phyloP scores from a whole-genome alignment of 2,888 invertebrate genomes.

The Diachrysia chrysitis region DNA sequence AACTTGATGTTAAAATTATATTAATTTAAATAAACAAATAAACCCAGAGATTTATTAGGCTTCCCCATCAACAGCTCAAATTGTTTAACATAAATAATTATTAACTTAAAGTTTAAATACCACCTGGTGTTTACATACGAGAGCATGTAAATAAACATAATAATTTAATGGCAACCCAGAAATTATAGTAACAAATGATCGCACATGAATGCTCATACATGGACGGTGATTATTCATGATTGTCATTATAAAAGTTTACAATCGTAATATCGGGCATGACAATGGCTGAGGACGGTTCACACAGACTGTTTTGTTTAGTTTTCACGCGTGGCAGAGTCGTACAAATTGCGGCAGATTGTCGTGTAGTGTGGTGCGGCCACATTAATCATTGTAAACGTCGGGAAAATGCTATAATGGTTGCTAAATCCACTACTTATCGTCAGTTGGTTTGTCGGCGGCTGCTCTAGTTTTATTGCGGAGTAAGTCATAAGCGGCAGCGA shows the following conservation, averaged over 20 bases:
- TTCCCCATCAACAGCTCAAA: constrained; percentile 36
- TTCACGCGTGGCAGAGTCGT: constrained; percentile 60
- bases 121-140: constrained; percentile 25
- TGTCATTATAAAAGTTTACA: constrained; percentile 56
- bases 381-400: constrained; percentile 80
- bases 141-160: constrained; percentile 40
- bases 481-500: constrained; percentile 42
- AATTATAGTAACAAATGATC: constrained; percentile 46
- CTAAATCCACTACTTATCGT: constrained; percentile 82
- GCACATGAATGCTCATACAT: constrained; percentile 32
- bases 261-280: constrained; percentile 51
- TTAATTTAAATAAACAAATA: constrained; percentile 14
- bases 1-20: constrained; percentile 7
- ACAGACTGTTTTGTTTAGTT: constrained; percentile 60
- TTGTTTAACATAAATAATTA: constrained; percentile 22
- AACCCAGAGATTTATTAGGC: constrained; percentile 39
- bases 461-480: constrained; percentile 61
- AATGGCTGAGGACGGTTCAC: constrained; percentile 58
- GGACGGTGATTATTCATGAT: constrained; percentile 51
- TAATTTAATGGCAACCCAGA: constrained; percentile 34
- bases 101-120: constrained; percentile 27
- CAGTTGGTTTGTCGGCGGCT: constrained; percentile 63
- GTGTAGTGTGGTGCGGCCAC: constrained; percentile 55
- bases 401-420: constrained; percentile 76
- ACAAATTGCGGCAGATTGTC: constrained; percentile 62